Evolutionary conservation across 2,113 vertebrate genomes (phyloP), one percentile per base, ranked within the genome.

Genomic region (Psilopsiagon aymara): DNA sequence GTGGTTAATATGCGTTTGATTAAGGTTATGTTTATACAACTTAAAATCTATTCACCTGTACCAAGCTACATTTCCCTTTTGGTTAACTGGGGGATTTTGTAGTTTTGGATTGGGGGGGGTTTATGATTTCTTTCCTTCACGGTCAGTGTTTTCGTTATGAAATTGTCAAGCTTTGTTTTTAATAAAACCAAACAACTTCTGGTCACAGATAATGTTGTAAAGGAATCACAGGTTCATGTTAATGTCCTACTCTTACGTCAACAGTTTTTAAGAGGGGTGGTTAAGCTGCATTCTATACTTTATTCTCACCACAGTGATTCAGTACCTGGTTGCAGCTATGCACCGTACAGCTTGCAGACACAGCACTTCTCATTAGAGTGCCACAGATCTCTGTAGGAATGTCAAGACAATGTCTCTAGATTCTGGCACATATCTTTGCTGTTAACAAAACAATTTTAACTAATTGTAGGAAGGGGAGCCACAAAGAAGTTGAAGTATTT

Each of bases 381-480:
- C 2, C 9, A 17, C 31, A 74, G 7, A 37, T 44, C 13, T 49
- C 8, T 55, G 8, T 5, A 53, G 17, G 13, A 74, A 29, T 33
- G 23, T 46, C 11, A 16, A 55, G 31, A 76, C 2, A 53, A 2
- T 46, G 15, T 43, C 15, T 31, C 9, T 78, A 67, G 62, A 63
- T 66, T 35, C 11, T 39, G 13, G 1, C 15, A 70, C 4, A 21
- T 13, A 21, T 51, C 14, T 41, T 6, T 49, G 13, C 17, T 28
- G 10, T 37, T 37, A 41, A 7, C 2, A 53, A 51, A 44, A 43
- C 25, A 17, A 1, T 5, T 12, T 37, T 63, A 51, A 29, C 4
- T 14, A 3, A 35, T 37, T 27, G 29, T 10, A 27, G 2, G 4
- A 46, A 8, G 1, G 2, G 4, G 3, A 63, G 13, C 63, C 23